A percentile compares a stretch with the other conserved stretches of the same genome.
Conservation (phyloP, 2,888 invertebrate species). For the Bombylius major region DNA sequence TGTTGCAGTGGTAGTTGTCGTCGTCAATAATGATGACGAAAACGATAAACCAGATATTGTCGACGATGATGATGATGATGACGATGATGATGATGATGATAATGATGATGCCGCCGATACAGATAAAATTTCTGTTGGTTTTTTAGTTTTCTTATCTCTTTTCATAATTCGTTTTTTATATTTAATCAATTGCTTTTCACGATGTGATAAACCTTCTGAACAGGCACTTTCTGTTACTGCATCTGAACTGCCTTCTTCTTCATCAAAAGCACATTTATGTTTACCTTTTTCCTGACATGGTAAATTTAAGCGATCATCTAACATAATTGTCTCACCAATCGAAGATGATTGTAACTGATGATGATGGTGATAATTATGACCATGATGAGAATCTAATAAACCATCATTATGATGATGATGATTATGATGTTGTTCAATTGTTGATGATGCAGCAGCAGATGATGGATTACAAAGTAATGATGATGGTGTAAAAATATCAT, state of each 20-base stretch:
- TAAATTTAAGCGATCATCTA: slow-evolving; percentile 10
- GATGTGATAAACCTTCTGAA: slow-evolving; percentile 22
- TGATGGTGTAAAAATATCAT: slow-evolving; percentile 5
- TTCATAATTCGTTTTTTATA: slow-evolving; percentile 36
- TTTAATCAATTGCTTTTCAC: slow-evolving; percentile 34
- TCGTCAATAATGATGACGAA: slow-evolving; percentile 2
- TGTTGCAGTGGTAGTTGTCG: background rate
- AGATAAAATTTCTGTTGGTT: slow-evolving; percentile 4
- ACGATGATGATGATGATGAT: slow-evolving; percentile 2
- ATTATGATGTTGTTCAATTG: background rate
- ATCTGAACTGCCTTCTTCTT: slow-evolving; percentile 42
- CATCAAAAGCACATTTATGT: slow-evolving; percentile 62
- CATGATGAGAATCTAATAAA: background rate
- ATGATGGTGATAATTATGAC: background rate
- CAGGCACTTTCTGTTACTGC: background rate
- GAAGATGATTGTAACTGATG: background rate
- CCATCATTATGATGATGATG: background rate
- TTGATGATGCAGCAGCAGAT: background rate
- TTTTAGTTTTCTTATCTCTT: slow-evolving; percentile 29
- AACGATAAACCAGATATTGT: background rate
- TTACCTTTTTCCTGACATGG: slow-evolving; percentile 59
- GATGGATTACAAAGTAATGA: background rate
- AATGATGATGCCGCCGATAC: background rate
- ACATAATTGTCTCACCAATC: slow-evolving; percentile 7
- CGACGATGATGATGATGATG: slow-evolving; percentile 2